Percentiles rank a stretch among this genome's conserved stretches.
Conservation (phyloP, 1,140 invertebrate species). For the Himalopsyche phryganea region DNA sequence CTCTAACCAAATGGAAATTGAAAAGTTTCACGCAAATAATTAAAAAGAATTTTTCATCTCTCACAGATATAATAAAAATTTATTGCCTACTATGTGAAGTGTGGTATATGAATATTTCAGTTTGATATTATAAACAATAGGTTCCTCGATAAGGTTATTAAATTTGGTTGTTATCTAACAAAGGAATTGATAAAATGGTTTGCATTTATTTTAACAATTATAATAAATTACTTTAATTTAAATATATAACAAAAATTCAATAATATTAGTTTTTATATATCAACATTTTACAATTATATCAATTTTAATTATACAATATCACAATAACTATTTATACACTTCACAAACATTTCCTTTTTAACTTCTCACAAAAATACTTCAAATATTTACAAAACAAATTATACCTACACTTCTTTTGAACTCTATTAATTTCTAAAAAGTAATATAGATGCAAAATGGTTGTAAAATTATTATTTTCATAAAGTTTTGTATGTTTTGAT, state of each 20-base stretch:
- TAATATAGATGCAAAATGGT: no score
- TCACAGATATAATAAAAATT: no score
- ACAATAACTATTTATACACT: no score
- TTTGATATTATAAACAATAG: background rate
- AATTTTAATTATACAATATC: background rate
- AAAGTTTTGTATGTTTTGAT: no score
- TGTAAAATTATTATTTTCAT: no score
- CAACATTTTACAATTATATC: background rate
- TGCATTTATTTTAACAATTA: constrained; percentile 4
- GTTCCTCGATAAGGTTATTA: constrained; percentile 10
- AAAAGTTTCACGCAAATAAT: background rate
- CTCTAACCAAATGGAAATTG: constrained; percentile 15
- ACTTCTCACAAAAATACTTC: no score
- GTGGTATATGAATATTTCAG: no score
- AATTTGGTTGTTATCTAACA: constrained; percentile 10
- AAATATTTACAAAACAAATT: no score
- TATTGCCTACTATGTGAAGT: no score
- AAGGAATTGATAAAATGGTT: constrained; percentile 9
- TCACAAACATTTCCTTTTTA: no score
- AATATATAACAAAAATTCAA: constrained; percentile 10
- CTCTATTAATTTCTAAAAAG: no score
- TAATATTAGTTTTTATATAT: background rate
- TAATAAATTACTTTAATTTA: background rate
- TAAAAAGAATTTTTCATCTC: constrained; percentile 7
- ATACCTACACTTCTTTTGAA: no score